These are phyloP conservation scores for Nyctalus aviator DNA, from an alignment of 2,797 vertebrate species.

Conservation along the genomic window DNA sequence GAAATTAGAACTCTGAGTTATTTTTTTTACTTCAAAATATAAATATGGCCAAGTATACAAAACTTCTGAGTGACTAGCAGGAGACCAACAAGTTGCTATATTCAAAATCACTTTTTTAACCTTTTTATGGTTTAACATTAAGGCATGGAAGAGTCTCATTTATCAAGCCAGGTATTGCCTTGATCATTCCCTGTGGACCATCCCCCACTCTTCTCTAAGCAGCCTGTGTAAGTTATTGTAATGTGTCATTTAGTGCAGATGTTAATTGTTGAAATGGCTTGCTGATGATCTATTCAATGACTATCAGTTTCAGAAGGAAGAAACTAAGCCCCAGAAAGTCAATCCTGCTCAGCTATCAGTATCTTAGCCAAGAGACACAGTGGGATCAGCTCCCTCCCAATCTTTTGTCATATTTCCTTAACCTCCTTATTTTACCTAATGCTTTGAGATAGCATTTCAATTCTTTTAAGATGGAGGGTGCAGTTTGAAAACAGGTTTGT, in stretches of 20 bases:
- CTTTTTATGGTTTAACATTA: background rate
- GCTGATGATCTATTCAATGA: too few relatives aligned
- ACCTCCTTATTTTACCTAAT: background rate
- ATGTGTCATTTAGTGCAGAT: background rate
- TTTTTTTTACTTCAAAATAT: background rate
- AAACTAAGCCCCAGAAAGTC: background rate
- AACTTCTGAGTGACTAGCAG: background rate
- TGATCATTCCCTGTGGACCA: background rate
- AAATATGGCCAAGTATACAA: background rate
- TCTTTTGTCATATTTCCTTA: background rate
- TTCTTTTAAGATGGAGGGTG: background rate
- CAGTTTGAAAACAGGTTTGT: background rate
- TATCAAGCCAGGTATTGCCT: background rate
- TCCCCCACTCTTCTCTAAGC: background rate
- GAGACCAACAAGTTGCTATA: background rate
- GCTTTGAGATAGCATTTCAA: background rate
- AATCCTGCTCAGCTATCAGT: background rate
- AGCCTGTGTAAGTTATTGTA: background rate
- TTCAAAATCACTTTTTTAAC: background rate
- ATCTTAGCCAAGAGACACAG: background rate
- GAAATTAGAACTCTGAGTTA: background rate
- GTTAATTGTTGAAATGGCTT: background rate
- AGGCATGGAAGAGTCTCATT: background rate
- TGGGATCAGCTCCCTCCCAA: background rate
- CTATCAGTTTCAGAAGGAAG: background rate